Percentiles rank a stretch among this genome's conserved stretches.
phyloP scores from a whole-genome alignment of 2,797 vertebrate genomes.

The Arvicola amphibius region DNA sequence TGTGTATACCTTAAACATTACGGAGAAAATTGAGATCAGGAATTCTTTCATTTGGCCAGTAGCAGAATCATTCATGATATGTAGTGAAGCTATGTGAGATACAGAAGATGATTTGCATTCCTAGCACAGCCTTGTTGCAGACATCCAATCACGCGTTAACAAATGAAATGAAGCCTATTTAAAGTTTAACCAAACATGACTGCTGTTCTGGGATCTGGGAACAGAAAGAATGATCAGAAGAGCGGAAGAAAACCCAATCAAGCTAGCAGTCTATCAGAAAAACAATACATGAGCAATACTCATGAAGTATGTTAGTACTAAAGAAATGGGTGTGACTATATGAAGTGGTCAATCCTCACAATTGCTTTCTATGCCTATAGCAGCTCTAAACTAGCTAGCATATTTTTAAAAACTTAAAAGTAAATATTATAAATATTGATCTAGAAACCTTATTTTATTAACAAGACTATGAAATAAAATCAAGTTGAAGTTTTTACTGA shows the following conservation, averaged over 20 bases:
- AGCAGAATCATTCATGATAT: too few species aligned
- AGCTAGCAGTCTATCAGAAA: not conserved
- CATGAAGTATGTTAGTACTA: not conserved
- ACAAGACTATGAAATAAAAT: not conserved
- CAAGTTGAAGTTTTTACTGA: not conserved
- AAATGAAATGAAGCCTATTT: not conserved
- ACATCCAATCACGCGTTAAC: not conserved
- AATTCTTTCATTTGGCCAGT: not conserved
- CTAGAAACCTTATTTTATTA: not conserved
- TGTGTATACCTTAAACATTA: not conserved
- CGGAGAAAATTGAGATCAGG: not conserved
- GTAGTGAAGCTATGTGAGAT: not conserved
- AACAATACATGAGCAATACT: not conserved
- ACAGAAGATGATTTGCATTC: not conserved
- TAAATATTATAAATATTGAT: not conserved
- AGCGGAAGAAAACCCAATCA: not conserved
- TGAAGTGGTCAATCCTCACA: not conserved
- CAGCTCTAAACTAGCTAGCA: not conserved
- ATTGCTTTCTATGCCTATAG: not conserved
- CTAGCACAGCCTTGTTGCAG: not conserved
- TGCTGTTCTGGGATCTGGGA: not conserved
- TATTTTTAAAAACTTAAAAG: not conserved
- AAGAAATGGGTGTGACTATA: not conserved
- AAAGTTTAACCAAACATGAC: not conserved
- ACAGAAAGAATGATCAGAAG: not conserved